Base-by-base conservation (phyloP, 2,888 invertebrate species). In the Cryptocheilus praepositus region DNA sequence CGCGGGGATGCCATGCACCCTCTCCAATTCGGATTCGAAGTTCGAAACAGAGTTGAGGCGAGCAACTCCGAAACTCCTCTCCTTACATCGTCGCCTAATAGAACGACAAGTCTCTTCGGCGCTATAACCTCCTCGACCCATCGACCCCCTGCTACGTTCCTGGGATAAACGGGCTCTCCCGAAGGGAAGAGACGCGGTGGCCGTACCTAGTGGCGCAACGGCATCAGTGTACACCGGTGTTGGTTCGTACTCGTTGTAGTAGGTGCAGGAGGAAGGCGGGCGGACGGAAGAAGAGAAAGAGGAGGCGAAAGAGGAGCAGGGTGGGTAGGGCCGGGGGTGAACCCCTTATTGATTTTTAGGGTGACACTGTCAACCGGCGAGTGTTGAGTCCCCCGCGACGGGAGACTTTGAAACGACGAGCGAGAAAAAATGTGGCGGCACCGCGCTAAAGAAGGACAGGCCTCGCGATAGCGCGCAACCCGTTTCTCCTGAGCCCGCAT, bases 261-360 rank as follows among this genome's bases (percentile, higher is more conserved):
- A 43, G 56, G 64, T 54, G 54, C 61, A 64, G 18, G 64, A 22
- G 57, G 62, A 46, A 56, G 61, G 11, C 83, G 64, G 60, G 56
- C 60, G 53, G 64, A 67, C 60, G 63, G 68, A 62, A 51, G 56
- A 62, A 83, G 73, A 61, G 66, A 55, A 83, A 87, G 85, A 85
- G 86, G 89, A 58, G 64, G 62, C 87, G 86, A 87, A 66, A 61
- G 66, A 62, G 64, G 60, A 69, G 63, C 64, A 66, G 72, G 86
- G 87, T 87, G 88, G 88, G 81, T 81, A 83, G 83, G 82, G 83
- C 88, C 88, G 89, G 89, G 89, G 90, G 89, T 88, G 89, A 90
- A 89, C 90, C 79, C 79, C 90, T 91, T 92, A 92, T 92, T 92
- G 92, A 92, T 92, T 92, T 92, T 92, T 91, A 91, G 91, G 91